Evolutionary conservation across 2,797 vertebrate species (phyloP).

Genomic region (Trichosurus vulpecula): DNA sequence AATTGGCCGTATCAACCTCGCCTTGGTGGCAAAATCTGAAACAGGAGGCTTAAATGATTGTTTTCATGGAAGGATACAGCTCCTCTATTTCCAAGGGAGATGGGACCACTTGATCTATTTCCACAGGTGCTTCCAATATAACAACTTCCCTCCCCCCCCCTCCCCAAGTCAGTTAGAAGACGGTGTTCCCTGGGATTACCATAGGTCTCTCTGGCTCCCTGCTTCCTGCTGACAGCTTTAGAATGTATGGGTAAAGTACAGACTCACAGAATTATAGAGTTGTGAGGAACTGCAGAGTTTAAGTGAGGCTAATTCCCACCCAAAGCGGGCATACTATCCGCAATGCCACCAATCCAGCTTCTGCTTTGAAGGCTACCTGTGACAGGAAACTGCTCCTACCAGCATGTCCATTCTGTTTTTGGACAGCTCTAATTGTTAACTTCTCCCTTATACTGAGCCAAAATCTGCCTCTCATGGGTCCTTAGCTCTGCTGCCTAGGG

Average conservation of each 20-base stretch:
- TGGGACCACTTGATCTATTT: not conserved
- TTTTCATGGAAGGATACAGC: not conserved
- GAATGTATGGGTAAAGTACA: constrained; percentile 1
- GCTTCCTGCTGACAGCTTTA: not conserved
- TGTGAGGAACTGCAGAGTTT: not conserved
- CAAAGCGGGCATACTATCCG: not conserved
- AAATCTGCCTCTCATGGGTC: not conserved
- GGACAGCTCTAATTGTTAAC: not conserved
- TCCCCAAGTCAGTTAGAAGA: constrained; percentile 35
- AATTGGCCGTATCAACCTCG: not conserved
- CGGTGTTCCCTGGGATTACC: not conserved
- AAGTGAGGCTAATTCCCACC: not conserved
- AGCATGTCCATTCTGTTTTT: not conserved
- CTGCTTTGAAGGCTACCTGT: not conserved
- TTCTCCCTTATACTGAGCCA: not conserved
- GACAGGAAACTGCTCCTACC: not conserved
- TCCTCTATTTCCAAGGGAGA: constrained; percentile 3
- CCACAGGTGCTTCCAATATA: not conserved
- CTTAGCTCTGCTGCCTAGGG: not conserved
- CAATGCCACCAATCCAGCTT: not conserved
- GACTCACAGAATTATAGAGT: not conserved
- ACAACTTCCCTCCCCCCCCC: constrained; percentile 18
- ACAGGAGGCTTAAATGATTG: not conserved
- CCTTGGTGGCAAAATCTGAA: not conserved
- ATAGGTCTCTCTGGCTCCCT: not conserved